Conservation (phyloP, 2,113 vertebrate genomes). For the Forbesichthys papilliferus region DNA sequence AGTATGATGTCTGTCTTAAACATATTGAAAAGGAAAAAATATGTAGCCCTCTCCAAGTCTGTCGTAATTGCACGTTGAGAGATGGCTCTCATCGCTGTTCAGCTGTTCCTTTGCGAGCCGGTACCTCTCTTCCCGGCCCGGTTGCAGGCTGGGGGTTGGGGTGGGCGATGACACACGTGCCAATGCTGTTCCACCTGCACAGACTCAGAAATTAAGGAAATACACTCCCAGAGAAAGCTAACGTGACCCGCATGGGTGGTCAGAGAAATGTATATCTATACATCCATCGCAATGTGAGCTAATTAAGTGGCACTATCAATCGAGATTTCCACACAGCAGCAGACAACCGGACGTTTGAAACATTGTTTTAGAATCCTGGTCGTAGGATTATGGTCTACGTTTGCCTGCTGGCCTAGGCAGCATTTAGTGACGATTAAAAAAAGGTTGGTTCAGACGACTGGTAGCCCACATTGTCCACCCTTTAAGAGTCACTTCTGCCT, state of each 20-base stretch:
- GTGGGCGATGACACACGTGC: constrained; percentile 86
- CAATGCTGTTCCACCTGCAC: constrained; percentile 85
- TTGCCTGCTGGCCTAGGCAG: neutral
- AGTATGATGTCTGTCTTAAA: constrained; percentile 37
- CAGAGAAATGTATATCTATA: constrained; percentile 62
- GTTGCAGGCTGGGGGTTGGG: constrained; percentile 47
- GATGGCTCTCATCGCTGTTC: constrained; percentile 62
- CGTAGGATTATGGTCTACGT: neutral
- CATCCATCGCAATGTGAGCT: constrained; percentile 50
- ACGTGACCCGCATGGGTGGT: constrained; percentile 82
- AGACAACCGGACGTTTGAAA: constrained; percentile 6
- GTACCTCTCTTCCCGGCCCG: constrained; percentile 29
- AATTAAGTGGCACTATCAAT: constrained; percentile 57
- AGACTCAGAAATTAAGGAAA: constrained; percentile 73
- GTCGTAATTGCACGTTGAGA: constrained; percentile 67
- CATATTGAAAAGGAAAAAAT: constrained; percentile 49
- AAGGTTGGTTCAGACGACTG: neutral
- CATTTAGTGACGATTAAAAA: neutral
- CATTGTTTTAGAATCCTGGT: constrained; percentile 2
- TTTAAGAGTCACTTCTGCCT: too few relatives aligned
- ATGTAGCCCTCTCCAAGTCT: constrained; percentile 21
- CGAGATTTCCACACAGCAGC: constrained; percentile 12
- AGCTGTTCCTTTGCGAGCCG: constrained; percentile 52
- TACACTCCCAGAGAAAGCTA: constrained; percentile 65
- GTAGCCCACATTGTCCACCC: too few relatives aligned